A percentile compares a stretch with the other conserved stretches of the same genome.
These are phyloP conservation scores for Amniataba percoides DNA, from an alignment of 2,797 vertebrate genomes.

Conservation along the genomic window DNA sequence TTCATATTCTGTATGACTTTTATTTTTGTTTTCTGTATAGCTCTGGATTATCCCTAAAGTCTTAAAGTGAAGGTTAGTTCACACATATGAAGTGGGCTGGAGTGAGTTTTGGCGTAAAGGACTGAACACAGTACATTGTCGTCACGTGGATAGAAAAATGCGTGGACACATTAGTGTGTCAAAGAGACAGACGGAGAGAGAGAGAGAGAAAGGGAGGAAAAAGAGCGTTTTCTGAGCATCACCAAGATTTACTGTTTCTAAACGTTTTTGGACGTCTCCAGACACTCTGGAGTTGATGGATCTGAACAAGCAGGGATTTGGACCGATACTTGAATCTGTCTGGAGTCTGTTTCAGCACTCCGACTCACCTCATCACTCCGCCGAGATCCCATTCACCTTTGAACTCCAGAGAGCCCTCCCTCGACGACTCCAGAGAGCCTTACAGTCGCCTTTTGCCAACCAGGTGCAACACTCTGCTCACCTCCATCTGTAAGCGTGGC, in stretches of 20 bases:
- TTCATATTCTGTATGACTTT: background rate
- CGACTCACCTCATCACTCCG: constrained; percentile 61
- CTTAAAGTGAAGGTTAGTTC: background rate
- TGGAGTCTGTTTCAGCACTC: constrained; percentile 57
- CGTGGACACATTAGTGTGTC: background rate
- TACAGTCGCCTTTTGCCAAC: constrained; percentile 19
- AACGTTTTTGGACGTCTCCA: constrained; percentile 45
- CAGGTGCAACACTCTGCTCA: constrained; percentile 33
- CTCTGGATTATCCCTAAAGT: background rate
- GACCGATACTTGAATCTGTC: constrained; percentile 65
- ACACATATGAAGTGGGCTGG: background rate
- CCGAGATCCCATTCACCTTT: constrained; percentile 56
- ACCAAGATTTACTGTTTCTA: constrained; percentile 50
- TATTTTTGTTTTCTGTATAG: background rate
- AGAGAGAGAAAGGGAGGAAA: constrained; percentile 3
- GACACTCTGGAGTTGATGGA: constrained; percentile 52
- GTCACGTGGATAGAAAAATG: background rate
- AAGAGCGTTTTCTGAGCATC: constrained; percentile 31
- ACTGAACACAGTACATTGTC: background rate
- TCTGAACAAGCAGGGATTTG: constrained; percentile 67
- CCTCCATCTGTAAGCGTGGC: constrained; percentile 10
- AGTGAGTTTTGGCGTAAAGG: background rate
- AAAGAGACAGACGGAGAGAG: background rate
- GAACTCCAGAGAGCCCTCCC: constrained; percentile 47
- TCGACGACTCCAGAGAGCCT: constrained; percentile 14